phyloP scores from a whole-genome alignment of 2,113 vertebrate genomes.

The Rhinopomastus cyanomelas region DNA sequence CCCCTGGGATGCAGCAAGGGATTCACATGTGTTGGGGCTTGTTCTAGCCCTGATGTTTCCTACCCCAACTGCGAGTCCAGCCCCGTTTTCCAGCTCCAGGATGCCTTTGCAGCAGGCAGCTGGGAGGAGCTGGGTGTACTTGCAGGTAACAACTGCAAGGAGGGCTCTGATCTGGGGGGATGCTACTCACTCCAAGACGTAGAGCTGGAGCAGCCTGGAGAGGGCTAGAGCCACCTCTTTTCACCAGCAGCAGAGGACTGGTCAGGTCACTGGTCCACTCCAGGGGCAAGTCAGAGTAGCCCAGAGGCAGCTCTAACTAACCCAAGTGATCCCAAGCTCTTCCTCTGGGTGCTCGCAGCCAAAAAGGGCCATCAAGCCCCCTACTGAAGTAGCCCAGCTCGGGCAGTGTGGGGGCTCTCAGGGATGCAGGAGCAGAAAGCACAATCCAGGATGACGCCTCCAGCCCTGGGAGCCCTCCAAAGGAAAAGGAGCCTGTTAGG shows the following conservation, averaged over 20 bases:
- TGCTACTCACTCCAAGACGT: accelerated
- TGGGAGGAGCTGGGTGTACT: neutral
- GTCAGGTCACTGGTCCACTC: neutral
- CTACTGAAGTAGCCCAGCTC: neutral
- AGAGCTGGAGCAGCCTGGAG: neutral
- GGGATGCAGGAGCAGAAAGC: neutral
- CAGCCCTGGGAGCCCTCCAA: neutral
- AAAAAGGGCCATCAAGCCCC: neutral
- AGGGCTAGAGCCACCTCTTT: neutral
- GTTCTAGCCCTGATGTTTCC: neutral
- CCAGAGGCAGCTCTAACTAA: neutral
- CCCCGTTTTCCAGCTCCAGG: neutral
- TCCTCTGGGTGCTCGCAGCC: neutral
- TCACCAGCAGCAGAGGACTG: neutral
- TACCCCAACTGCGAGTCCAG: neutral
- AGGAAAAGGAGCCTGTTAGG: neutral
- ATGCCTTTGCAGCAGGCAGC: neutral
- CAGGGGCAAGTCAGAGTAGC: neutral
- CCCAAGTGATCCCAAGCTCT: neutral
- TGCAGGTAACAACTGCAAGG: neutral
- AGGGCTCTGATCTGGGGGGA: neutral
- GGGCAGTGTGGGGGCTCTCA: neutral
- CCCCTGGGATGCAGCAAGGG: neutral
- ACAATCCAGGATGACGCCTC: neutral
- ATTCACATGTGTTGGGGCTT: neutral